Evolutionary conservation across 1,140 invertebrate genomes (phyloP).

Genomic region (Heliconius nattereri): DNA sequence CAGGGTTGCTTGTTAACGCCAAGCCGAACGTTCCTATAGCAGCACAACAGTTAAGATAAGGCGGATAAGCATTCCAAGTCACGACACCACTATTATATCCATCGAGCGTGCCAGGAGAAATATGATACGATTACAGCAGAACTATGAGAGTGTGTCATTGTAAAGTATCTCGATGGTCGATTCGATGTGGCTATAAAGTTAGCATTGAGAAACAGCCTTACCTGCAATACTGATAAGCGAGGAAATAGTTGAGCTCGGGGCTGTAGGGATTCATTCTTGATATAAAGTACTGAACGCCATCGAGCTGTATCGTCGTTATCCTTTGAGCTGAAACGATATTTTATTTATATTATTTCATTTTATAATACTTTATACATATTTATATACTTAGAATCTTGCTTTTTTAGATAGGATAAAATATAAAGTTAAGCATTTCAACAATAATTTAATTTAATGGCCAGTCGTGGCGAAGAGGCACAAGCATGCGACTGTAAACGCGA

Average conservation of each 20-base stretch:
- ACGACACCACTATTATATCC: constrained; percentile 67
- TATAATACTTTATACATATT: neutral
- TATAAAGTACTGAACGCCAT: constrained; percentile 93
- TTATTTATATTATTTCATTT: constrained; percentile 33
- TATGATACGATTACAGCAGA: constrained; percentile 52
- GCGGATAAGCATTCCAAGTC: constrained; percentile 69
- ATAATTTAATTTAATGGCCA: too few species aligned
- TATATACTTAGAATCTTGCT: neutral
- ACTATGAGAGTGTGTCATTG: constrained; percentile 47
- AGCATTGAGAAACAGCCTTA: constrained; percentile 48
- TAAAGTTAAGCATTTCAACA: too few species aligned
- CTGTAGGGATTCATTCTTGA: constrained; percentile 94
- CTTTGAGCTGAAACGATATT: constrained; percentile 86
- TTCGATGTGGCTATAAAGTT: constrained; percentile 38
- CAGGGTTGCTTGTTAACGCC: constrained; percentile 64
- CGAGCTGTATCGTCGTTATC: constrained; percentile 91
- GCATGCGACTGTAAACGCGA: too few species aligned
- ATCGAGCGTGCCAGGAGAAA: constrained; percentile 51
- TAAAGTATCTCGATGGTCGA: constrained; percentile 40
- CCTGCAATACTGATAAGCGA: constrained; percentile 93
- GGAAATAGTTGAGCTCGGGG: constrained; percentile 92
- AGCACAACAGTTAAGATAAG: constrained; percentile 58
- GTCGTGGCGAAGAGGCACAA: too few species aligned
- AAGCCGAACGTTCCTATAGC: constrained; percentile 51
- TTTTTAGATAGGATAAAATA: too few species aligned